Evolutionary conservation across 1,140 invertebrate genomes (phyloP).

Genomic region (Hypothenemus hampei): DNA sequence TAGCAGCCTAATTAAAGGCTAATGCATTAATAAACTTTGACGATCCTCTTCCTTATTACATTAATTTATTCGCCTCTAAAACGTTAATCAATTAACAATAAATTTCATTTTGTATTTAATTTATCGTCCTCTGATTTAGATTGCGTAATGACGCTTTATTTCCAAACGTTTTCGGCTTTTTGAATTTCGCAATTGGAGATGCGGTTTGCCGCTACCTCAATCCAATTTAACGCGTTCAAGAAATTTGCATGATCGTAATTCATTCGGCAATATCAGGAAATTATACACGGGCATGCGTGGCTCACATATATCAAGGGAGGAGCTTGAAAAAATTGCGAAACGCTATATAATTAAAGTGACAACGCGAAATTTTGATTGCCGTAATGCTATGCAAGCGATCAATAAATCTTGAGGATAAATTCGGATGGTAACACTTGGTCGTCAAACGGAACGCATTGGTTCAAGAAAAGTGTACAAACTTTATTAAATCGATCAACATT

Average conservation of each 20-base stretch:
- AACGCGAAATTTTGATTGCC: constrained; percentile 29
- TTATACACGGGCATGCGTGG: constrained; percentile 31
- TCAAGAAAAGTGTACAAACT: background rate
- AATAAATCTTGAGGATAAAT: constrained; percentile 20
- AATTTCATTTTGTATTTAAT: too few species aligned
- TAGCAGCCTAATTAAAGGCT: too few species aligned
- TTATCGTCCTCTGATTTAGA: too few species aligned
- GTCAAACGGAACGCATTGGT: constrained; percentile 1
- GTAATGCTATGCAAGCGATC: constrained; percentile 19
- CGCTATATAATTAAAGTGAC: constrained; percentile 29
- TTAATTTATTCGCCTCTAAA: too few species aligned
- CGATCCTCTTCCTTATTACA: too few species aligned
- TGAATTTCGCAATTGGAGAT: background rate
- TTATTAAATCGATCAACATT: too few species aligned
- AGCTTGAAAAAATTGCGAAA: constrained; percentile 21
- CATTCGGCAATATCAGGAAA: constrained; percentile 22
- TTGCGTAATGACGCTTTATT: too few species aligned
- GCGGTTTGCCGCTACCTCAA: constrained; percentile 7
- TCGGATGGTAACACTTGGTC: constrained; percentile 25
- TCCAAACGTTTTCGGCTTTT: too few species aligned
- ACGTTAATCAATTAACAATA: too few species aligned
- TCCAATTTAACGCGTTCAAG: constrained; percentile 28
- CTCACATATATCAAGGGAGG: constrained; percentile 28
- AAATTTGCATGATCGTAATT: constrained; percentile 34
- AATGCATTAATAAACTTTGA: too few species aligned